phyloP scores from a whole-genome alignment of 1,140 invertebrate species.

The Homarus americanus region DNA sequence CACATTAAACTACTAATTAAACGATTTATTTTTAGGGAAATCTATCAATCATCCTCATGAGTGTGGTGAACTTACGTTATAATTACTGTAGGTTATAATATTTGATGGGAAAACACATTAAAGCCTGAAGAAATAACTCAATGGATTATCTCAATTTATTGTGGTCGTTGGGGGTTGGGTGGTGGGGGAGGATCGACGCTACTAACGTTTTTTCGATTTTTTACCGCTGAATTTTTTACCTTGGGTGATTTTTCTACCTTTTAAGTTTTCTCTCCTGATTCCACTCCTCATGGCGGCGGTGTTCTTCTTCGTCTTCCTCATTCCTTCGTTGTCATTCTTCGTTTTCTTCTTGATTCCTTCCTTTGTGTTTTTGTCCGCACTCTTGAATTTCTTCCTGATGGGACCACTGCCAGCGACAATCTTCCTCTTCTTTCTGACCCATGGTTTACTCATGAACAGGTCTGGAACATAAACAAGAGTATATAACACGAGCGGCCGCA shows the following conservation, averaged over 20 bases:
- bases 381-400: constrained; percentile 13
- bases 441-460: constrained; percentile 1
- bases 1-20: too few relatives aligned
- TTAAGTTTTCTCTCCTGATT: neutral
- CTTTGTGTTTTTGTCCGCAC: neutral
- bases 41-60: too few relatives aligned
- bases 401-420: neutral
- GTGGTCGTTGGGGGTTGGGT: too few relatives aligned
- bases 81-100: too few relatives aligned
- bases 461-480: neutral
- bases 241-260: neutral
- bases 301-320: neutral
- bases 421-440: neutral
- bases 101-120: too few relatives aligned
- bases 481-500: too few relatives aligned
- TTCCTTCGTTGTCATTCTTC: neutral
- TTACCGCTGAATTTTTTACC: neutral
- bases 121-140: too few relatives aligned
- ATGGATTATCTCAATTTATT: too few relatives aligned
- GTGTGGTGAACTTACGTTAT: too few relatives aligned
- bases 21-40: too few relatives aligned
- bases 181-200: too few relatives aligned
- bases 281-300: neutral
- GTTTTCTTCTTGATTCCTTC: neutral
- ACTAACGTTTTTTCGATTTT: neutral